phyloP scores from a whole-genome alignment of 2,113 vertebrate genomes.

The Pycnonotus jocosus region DNA sequence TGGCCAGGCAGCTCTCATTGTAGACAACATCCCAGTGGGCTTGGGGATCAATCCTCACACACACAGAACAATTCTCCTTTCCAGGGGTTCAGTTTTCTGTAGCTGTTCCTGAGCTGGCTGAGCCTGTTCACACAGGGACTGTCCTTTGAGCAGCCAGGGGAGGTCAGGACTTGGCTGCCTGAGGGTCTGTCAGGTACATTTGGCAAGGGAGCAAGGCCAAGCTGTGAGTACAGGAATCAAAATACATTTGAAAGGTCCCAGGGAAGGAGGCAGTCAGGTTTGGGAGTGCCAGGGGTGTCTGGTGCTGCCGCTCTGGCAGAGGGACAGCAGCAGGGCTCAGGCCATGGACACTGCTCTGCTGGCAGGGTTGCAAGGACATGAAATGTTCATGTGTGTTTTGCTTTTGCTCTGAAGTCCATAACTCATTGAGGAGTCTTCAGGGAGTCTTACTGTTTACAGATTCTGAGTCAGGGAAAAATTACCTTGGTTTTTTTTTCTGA shows the following conservation, averaged over 20 bases:
- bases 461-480: not conserved
- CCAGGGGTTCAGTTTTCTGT: not conserved
- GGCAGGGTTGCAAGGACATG: not conserved
- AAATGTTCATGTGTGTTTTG: accelerated
- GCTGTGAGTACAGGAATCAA: not conserved
- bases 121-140: not conserved
- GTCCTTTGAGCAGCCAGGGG: not conserved
- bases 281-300: not conserved
- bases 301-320: not conserved
- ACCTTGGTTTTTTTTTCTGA: not conserved
- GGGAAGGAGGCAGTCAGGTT: not conserved
- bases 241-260: not conserved
- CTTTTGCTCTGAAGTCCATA: not conserved
- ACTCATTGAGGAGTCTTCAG: not conserved
- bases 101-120: not conserved
- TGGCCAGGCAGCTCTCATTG: not conserved
- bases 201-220: not conserved
- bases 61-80: not conserved
- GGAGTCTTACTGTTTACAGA: not conserved
- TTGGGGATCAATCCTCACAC: not conserved
- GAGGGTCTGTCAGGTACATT: not conserved
- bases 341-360: accelerated
- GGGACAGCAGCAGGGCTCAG: not conserved
- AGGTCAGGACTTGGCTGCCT: not conserved
- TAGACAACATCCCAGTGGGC: not conserved